These are phyloP conservation scores for Alectura lathami DNA, from an alignment of 2,113 vertebrate species.

Conservation along the genomic window DNA sequence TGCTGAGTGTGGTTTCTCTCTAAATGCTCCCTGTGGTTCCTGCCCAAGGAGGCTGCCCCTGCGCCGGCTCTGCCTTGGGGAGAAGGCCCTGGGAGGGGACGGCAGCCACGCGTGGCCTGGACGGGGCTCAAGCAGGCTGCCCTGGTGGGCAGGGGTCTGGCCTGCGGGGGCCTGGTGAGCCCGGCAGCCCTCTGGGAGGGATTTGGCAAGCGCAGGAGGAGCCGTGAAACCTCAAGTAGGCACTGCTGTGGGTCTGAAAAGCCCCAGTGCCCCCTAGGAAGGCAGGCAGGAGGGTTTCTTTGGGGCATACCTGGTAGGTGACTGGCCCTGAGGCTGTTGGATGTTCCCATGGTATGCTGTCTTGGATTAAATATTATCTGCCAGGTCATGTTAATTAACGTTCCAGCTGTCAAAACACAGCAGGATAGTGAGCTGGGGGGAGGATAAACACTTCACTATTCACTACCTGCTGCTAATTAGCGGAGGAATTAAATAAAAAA, in stretches of 20 bases:
- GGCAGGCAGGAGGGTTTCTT: fast-evolving
- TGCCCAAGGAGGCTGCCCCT: background rate
- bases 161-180: background rate
- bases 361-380: constrained; percentile 61
- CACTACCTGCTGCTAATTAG: constrained; percentile 74
- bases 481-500: constrained; percentile 23
- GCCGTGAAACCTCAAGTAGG: background rate
- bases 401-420: constrained; percentile 72
- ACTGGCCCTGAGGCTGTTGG: constrained; percentile 37
- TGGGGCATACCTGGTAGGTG: background rate
- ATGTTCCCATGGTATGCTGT: constrained; percentile 20
- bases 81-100: background rate
- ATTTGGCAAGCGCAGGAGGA: background rate
- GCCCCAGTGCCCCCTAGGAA: fast-evolving
- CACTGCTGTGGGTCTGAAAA: background rate
- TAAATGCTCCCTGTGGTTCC: background rate
- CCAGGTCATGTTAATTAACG: constrained; percentile 66
- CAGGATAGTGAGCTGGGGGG: constrained; percentile 44
- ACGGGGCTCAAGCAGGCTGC: background rate
- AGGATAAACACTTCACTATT: constrained; percentile 75
- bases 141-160: background rate
- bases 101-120: background rate
- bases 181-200: background rate
- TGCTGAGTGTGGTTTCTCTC: background rate
- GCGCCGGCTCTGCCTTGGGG: background rate